Evolutionary conservation across 2,888 invertebrate genomes (phyloP).

Genomic region (Acanthosepion pharaonis): DNA sequence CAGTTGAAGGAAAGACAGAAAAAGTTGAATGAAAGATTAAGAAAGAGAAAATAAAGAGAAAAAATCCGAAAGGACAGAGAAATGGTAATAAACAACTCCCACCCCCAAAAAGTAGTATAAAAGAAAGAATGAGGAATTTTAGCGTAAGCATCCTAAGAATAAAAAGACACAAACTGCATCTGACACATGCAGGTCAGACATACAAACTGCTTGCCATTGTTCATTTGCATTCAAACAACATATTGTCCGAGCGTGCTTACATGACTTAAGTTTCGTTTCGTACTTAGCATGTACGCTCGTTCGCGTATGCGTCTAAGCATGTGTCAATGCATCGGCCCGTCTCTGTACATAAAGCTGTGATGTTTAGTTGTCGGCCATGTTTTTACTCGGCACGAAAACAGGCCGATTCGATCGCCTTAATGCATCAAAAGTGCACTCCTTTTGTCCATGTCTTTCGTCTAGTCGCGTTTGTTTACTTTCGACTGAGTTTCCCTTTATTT

Average conservation of each 20-base stretch:
- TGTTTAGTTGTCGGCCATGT: background rate
- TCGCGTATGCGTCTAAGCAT: background rate
- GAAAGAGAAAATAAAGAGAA: background rate
- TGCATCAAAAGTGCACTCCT: background rate
- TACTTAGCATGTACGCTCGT: background rate
- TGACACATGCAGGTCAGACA: background rate
- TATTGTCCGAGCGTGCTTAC: background rate
- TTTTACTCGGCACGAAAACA: background rate
- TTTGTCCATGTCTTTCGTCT: background rate
- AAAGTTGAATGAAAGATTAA: background rate
- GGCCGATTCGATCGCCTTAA: background rate
- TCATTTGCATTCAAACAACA: background rate
- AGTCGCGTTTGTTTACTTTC: background rate
- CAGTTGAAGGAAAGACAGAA: background rate
- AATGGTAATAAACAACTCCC: background rate
- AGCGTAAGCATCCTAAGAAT: background rate
- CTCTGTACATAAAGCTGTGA: background rate
- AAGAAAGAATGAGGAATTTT: background rate
- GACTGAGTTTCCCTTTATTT: background rate
- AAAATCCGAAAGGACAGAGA: background rate
- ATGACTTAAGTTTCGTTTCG: background rate
- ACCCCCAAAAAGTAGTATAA: background rate
- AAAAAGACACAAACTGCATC: background rate
- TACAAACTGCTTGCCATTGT: background rate
- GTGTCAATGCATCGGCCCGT: background rate